These are phyloP conservation scores for Oreochromis aureus DNA, from an alignment of 2,113 vertebrate species.

Conservation along the genomic window DNA sequence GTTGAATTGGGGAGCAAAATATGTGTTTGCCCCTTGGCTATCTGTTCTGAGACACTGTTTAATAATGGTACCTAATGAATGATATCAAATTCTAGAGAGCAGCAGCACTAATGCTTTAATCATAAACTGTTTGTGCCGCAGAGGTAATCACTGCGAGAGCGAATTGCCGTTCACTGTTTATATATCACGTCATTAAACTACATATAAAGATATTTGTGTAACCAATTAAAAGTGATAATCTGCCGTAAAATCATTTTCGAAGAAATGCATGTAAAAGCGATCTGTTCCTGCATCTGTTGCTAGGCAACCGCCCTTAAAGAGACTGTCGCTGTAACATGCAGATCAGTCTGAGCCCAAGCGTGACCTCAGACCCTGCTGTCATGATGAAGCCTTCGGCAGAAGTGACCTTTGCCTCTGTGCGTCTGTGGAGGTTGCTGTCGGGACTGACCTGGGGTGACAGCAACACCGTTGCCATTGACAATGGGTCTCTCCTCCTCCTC, in stretches of 20 bases:
- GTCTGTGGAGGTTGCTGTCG: not conserved
- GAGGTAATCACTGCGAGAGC: not conserved
- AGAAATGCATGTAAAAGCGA: not conserved
- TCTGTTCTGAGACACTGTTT: not conserved
- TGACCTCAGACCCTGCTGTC: conserved; percentile 1
- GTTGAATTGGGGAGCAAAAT: not conserved
- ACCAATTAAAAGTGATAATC: conserved; percentile 25
- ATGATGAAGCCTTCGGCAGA: not conserved
- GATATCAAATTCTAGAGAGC: not conserved
- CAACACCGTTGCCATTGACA: conserved; percentile 87
- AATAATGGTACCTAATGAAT: conserved; percentile 3
- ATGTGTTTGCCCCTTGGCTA: not conserved
- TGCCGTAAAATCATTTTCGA: not conserved
- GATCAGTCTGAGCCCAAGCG: not conserved
- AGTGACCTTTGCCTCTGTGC: not conserved
- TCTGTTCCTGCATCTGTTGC: conserved; percentile 42
- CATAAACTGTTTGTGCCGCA: not conserved
- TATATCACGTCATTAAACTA: not conserved
- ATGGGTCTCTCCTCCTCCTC: conserved; percentile 92
- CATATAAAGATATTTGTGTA: conserved; percentile 5
- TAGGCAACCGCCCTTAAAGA: conserved; percentile 18
- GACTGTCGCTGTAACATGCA: conserved; percentile 6
- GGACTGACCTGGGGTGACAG: conserved; percentile 86
- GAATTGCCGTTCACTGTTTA: not conserved
- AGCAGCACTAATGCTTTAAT: not conserved